These are phyloP conservation scores for Meghimatium bilineatum DNA, from an alignment of 2,888 invertebrate genomes.

Conservation along the genomic window DNA sequence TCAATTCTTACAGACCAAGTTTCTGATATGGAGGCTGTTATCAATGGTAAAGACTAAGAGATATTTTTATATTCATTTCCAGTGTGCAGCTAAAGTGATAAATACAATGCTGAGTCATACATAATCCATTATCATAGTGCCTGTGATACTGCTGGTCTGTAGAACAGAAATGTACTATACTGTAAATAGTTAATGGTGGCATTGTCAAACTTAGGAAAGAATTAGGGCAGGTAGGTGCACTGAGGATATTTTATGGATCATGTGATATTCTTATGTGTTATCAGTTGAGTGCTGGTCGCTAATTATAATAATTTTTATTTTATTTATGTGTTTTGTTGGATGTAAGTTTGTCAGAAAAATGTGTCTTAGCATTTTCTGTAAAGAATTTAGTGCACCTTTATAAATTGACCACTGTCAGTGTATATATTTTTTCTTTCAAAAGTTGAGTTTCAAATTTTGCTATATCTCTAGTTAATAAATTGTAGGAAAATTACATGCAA, in stretches of 20 bases:
- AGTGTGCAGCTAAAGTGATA: neutral
- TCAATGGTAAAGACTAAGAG: neutral
- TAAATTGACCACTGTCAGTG: too few relatives aligned
- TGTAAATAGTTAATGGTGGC: neutral
- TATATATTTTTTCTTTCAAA: too few relatives aligned
- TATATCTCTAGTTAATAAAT: too few relatives aligned
- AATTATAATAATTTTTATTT: too few relatives aligned
- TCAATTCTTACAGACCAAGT: neutral
- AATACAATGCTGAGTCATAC: slow-evolving; percentile 5
- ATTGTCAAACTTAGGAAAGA: neutral
- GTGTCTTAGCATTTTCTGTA: too few relatives aligned
- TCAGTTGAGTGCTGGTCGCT: neutral
- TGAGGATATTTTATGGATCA: neutral
- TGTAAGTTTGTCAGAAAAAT: too few relatives aligned
- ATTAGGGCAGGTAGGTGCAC: neutral
- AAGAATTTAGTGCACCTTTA: too few relatives aligned
- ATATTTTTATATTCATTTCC: neutral
- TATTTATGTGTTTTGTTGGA: too few relatives aligned
- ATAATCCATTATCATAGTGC: neutral
- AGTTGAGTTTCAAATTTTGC: too few relatives aligned
- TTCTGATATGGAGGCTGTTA: neutral
- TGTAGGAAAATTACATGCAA: too few relatives aligned
- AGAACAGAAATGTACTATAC: neutral
- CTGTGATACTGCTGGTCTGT: neutral
- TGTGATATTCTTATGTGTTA: neutral